These are phyloP conservation scores for Sebastes umbrosus DNA, from an alignment of 2,797 vertebrate species.

Conservation along the genomic window DNA sequence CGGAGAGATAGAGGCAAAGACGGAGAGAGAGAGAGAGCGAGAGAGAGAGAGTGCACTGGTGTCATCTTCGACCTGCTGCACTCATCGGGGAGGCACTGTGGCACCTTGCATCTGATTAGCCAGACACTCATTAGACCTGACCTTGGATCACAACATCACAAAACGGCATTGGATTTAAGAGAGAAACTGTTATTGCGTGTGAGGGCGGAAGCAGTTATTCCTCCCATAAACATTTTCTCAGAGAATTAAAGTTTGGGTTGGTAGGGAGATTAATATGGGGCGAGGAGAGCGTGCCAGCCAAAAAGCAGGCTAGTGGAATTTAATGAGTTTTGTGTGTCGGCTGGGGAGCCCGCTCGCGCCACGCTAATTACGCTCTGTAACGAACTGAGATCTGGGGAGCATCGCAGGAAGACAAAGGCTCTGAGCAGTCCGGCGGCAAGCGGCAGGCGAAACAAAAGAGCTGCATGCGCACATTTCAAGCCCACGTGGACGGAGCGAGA, in stretches of 20 bases:
- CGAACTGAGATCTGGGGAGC: conserved; percentile 74
- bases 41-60: conserved; percentile 1
- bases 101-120: conserved; percentile 71
- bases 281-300: conserved; percentile 63
- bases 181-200: conserved; percentile 45
- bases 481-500: conserved; percentile 42
- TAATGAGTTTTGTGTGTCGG: conserved; percentile 80
- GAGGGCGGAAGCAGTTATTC: conserved; percentile 56
- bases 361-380: conserved; percentile 78
- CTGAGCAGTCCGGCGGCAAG: conserved; percentile 61
- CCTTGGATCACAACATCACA: conserved; percentile 59
- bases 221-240: conserved; percentile 73
- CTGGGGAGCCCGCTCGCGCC: conserved; percentile 72
- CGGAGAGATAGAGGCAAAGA: conserved; percentile 32
- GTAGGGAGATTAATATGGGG: conserved; percentile 76
- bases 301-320: conserved; percentile 71
- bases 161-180: conserved; percentile 35
- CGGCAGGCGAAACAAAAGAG: conserved; percentile 60
- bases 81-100: conserved; percentile 47
- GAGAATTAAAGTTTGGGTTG: conserved; percentile 75
- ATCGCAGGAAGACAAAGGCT: conserved; percentile 71
- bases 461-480: conserved; percentile 57
- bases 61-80: conserved; percentile 58
- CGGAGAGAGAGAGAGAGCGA: conserved; percentile 13
- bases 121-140: conserved; percentile 67